These are phyloP conservation scores for Isoperla grammatica DNA, from an alignment of 2,888 invertebrate species.

Conservation along the genomic window DNA sequence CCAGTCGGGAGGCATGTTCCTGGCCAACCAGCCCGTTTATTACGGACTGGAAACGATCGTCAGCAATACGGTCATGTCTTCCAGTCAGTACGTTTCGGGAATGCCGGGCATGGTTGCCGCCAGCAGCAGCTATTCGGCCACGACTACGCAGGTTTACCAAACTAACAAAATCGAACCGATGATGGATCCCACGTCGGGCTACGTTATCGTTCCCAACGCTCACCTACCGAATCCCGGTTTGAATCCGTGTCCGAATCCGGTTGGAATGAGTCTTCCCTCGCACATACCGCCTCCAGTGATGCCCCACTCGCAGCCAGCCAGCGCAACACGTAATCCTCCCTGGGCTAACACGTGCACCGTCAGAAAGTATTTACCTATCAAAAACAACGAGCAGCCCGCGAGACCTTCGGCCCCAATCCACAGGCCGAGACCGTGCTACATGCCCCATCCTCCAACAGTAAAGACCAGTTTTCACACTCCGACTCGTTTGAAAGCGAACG, in stretches of 20 bases:
- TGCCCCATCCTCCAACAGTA: neutral
- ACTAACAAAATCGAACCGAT: slow-evolving; percentile 80
- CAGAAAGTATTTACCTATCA: too few species aligned
- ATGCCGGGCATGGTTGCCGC: slow-evolving; percentile 75
- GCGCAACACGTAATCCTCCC: too few species aligned
- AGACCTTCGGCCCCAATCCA: neutral
- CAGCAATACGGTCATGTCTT: slow-evolving; percentile 85
- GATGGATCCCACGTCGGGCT: slow-evolving; percentile 56
- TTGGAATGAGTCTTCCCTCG: neutral
- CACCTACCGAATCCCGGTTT: neutral
- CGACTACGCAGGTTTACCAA: slow-evolving; percentile 62
- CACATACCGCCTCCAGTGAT: neutral
- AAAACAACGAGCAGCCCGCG: too few species aligned
- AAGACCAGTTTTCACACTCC: too few species aligned
- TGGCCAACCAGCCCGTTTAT: slow-evolving; percentile 63
- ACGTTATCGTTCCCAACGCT: slow-evolving; percentile 21
- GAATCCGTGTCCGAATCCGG: too few species aligned
- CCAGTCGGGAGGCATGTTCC: slow-evolving; percentile 43
- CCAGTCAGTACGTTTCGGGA: slow-evolving; percentile 67
- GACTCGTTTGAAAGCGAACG: too few species aligned
- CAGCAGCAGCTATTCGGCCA: slow-evolving; percentile 77
- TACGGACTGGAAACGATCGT: slow-evolving; percentile 82
- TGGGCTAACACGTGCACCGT: too few species aligned
- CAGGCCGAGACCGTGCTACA: neutral
- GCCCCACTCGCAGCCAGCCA: neutral